Evolutionary conservation across 2,888 invertebrate species (phyloP).

Genomic region (Acrobasis consociella): DNA sequence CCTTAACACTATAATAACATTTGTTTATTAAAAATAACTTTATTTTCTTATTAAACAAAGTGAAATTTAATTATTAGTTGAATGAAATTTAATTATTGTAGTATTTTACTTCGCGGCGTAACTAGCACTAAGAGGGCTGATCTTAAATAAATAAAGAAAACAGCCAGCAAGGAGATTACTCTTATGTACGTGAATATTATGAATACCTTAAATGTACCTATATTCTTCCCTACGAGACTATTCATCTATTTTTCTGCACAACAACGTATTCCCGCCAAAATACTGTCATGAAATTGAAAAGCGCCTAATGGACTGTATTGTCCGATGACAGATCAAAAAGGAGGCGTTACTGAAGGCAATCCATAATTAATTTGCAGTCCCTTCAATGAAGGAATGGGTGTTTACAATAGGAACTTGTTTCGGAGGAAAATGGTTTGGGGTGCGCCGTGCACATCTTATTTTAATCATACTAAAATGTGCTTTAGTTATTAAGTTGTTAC

Average conservation of each 20-base stretch:
- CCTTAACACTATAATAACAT: no score
- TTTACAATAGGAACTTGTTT: constrained; percentile 31
- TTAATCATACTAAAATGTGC: constrained; percentile 14
- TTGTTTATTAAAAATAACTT: no score
- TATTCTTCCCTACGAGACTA: neutral
- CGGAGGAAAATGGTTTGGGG: constrained; percentile 23
- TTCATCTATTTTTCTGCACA: constrained; percentile 26
- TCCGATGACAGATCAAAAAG: constrained; percentile 46
- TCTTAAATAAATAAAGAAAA: no score
- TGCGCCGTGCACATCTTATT: constrained; percentile 7
- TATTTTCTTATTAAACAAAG: no score
- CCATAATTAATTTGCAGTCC: constrained; percentile 50
- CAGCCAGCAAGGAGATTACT: no score
- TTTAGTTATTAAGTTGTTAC: neutral
- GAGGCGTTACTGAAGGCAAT: constrained; percentile 43
- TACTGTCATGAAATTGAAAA: constrained; percentile 43
- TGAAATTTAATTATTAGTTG: no score
- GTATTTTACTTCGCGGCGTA: no score
- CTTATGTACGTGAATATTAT: no score
- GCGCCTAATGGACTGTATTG: constrained; percentile 53
- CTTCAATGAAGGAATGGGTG: constrained; percentile 33
- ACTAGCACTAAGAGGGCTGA: no score
- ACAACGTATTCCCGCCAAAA: constrained; percentile 27
- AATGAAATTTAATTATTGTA: no score
- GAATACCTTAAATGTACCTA: neutral